Base-by-base conservation (phyloP, 2,797 vertebrate species). In the Alcedo atthis region DNA sequence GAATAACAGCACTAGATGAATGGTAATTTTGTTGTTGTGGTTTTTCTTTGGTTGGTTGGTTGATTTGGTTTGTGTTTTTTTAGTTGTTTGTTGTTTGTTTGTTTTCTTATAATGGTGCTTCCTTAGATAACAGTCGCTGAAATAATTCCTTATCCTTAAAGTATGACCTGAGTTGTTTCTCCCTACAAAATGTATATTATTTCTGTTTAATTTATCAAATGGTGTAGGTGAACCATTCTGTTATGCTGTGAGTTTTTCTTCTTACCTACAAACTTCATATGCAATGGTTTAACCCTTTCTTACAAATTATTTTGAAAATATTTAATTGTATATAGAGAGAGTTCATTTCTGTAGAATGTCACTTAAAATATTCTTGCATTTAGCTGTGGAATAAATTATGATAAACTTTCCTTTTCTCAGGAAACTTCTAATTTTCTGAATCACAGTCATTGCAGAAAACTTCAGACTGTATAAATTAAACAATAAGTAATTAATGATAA, bases 221-320 rank as follows among this genome's bases (percentile, higher is more conserved):
- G 13, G 4, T 63, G 14, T 12, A 51, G n/a, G 9, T n/a, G 8
- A 77, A 70, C 8, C 8, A 48, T 75, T 90, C 49, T 79, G 8
- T 30, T 53, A 22, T 1, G 1, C 7, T 12, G 13, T 58, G 20
- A 1, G 0, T 2, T 6, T 7, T 48, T 58, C 71, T 74, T 22
- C 16, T 48, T 43, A 63, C 9, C 17, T 48, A 54, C 4, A 62
- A 63, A 66, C 21, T 58, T 83, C 8, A 35, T 64, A 49, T 81
- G 2, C 8, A 54, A 54, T 33, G 1, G 0, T 12, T 59, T 32
- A 32, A 55, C 5, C 12, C 24, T 35, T 81, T 59, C n/a, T 81
- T 43, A 18, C 8, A 71, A 54, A 71, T 61, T 28, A 68, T 37
- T 79, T 26, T 76, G 4, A 75, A 89, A 91, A 51, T 79, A 49